Evolutionary conservation across 2,113 vertebrate species (phyloP).

Genomic region (Lophius piscatorius): DNA sequence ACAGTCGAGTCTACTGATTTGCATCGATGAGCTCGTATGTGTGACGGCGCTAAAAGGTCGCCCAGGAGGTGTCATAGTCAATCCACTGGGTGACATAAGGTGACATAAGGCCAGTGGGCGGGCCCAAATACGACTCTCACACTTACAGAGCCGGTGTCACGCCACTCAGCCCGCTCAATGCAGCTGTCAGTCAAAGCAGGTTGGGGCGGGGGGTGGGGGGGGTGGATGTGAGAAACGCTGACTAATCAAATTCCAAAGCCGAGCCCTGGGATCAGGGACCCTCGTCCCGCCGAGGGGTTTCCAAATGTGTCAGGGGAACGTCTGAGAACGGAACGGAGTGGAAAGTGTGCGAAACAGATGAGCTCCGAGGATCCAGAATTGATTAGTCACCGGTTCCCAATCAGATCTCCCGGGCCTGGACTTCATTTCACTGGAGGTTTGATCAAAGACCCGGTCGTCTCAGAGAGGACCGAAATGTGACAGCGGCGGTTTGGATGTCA

Average conservation of each 20-base stretch:
- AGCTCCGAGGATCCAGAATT: constrained; percentile 12
- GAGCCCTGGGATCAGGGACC: constrained; percentile 10
- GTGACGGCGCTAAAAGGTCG: constrained; percentile 47
- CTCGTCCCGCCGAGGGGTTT: constrained; percentile 26
- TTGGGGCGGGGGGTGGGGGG: constrained; percentile 2
- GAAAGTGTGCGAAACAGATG: background rate
- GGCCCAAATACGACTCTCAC: constrained; percentile 11
- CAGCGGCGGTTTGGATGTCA: background rate
- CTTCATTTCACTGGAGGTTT: background rate
- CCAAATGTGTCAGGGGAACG: constrained; percentile 43
- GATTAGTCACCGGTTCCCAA: constrained; percentile 15
- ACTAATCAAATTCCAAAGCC: constrained; percentile 41
- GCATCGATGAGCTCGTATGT: no score
- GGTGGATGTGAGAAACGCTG: background rate
- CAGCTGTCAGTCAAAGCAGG: constrained; percentile 62
- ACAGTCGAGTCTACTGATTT: no score
- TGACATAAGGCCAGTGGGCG: constrained; percentile 50
- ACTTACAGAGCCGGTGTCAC: constrained; percentile 34
- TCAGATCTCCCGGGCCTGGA: background rate
- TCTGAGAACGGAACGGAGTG: no score
- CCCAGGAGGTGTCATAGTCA: constrained; percentile 10
- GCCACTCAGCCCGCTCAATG: constrained; percentile 47
- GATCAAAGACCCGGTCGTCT: background rate
- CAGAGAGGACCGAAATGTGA: background rate
- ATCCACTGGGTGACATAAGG: constrained; percentile 48